Conservation (phyloP, 1,140 invertebrate species). For the Drosophila watanabei region DNA sequence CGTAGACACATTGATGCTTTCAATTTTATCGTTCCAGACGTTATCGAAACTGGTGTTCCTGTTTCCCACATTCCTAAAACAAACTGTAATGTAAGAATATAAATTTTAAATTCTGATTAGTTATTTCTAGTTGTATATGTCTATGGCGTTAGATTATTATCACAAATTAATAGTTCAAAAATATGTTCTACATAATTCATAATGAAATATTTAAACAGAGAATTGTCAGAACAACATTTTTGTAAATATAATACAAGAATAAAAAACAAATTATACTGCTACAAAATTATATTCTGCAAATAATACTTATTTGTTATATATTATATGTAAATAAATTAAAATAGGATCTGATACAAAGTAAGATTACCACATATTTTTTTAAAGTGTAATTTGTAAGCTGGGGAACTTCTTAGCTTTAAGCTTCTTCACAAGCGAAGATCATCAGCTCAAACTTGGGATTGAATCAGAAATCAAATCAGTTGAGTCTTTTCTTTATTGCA, state of each 20-base stretch:
- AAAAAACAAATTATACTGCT: too few species aligned
- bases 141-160: too few species aligned
- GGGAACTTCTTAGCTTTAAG: slow-evolving; percentile 36
- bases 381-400: slow-evolving; percentile 22
- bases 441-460: slow-evolving; percentile 19
- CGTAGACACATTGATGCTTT: slow-evolving; percentile 47
- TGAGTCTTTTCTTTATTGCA: slow-evolving; percentile 25
- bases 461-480: slow-evolving; percentile 46
- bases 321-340: not conserved
- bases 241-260: too few species aligned
- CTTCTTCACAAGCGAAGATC: slow-evolving; percentile 23
- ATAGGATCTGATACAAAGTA: too few species aligned
- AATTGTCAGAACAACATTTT: too few species aligned
- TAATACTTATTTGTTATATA: too few species aligned
- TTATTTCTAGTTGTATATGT: not conserved
- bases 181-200: too few species aligned
- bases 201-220: too few species aligned
- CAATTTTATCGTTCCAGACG: slow-evolving; percentile 12
- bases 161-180: too few species aligned
- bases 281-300: too few species aligned
- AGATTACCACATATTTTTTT: not conserved
- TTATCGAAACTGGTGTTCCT: slow-evolving; percentile 14
- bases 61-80: not conserved
- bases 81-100: not conserved
- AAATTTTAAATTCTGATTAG: not conserved